Conservation (phyloP, 2,888 invertebrate species). For the Conomelus anceps region DNA sequence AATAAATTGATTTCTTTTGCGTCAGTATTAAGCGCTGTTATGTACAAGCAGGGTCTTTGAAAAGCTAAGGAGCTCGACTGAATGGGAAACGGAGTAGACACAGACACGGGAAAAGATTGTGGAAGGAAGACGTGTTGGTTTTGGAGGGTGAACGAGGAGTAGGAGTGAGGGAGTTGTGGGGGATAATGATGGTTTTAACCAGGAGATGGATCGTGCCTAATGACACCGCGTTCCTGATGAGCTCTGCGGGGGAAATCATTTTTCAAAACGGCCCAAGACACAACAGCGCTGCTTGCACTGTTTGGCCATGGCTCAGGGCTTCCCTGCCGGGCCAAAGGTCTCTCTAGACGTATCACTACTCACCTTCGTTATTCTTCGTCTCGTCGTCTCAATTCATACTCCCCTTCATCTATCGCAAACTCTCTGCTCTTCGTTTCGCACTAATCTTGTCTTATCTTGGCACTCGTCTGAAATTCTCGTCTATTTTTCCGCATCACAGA, state of each 20-base stretch:
- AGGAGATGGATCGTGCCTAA: conserved; percentile 13
- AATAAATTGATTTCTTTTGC: not conserved
- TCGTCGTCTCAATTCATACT: not conserved
- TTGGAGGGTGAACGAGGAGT: not conserved
- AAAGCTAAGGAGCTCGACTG: not conserved
- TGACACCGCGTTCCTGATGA: conserved; percentile 9
- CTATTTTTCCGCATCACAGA: not conserved
- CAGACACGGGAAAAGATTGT: too few relatives aligned
- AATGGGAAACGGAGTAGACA: not conserved
- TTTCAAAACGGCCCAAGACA: conserved; percentile 23
- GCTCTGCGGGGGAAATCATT: conserved; percentile 21
- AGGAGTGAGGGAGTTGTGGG: not conserved
- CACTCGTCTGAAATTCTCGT: too few relatives aligned
- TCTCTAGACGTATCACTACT: not conserved
- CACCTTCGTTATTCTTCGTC: not conserved
- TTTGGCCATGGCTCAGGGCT: not conserved
- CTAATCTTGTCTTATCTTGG: not conserved
- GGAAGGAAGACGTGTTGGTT: not conserved
- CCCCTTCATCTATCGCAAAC: not conserved
- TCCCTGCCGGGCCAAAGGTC: not conserved
- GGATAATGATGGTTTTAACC: conserved; percentile 13
- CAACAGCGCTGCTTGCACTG: not conserved
- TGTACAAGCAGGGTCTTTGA: not conserved
- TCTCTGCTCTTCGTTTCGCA: not conserved
- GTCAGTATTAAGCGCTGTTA: not conserved